Evolutionary conservation across 2,888 invertebrate species (phyloP).

Genomic region (Galerucella nymphaeae): DNA sequence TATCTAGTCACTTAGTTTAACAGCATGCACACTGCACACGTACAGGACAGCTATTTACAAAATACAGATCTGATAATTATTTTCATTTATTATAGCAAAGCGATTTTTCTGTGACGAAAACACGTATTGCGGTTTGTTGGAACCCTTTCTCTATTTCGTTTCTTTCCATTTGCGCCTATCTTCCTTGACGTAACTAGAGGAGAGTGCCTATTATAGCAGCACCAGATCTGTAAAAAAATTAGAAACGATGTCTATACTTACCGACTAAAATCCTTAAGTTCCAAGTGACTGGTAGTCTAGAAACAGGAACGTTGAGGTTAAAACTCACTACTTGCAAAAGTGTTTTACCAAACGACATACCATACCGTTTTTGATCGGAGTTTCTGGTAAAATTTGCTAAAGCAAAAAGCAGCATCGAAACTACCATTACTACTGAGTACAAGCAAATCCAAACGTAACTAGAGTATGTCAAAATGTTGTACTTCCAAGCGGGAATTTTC

Average conservation of each 20-base stretch:
- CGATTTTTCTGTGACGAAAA: no score
- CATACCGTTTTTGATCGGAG: neutral
- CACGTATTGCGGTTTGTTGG: no score
- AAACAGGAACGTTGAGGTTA: neutral
- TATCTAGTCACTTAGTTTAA: no score
- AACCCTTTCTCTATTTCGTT: no score
- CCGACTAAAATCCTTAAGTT: conserved; percentile 6
- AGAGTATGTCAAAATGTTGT: conserved; percentile 4
- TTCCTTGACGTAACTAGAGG: no score
- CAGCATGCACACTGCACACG: no score
- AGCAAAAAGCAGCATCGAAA: neutral
- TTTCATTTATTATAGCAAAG: no score
- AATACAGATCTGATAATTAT: no score
- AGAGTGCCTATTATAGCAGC: no score
- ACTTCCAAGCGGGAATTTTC: conserved; percentile 5
- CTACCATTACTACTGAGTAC: neutral
- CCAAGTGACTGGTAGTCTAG: conserved; percentile 12
- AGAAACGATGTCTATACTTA: neutral
- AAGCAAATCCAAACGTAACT: neutral
- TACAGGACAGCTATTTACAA: no score
- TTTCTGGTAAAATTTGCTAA: conserved; percentile 1
- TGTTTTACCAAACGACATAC: neutral
- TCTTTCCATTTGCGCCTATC: no score
- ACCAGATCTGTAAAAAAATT: neutral
- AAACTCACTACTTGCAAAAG: neutral